Evolutionary conservation across 2,888 invertebrate species (phyloP).

Genomic region (Cinara cedri): DNA sequence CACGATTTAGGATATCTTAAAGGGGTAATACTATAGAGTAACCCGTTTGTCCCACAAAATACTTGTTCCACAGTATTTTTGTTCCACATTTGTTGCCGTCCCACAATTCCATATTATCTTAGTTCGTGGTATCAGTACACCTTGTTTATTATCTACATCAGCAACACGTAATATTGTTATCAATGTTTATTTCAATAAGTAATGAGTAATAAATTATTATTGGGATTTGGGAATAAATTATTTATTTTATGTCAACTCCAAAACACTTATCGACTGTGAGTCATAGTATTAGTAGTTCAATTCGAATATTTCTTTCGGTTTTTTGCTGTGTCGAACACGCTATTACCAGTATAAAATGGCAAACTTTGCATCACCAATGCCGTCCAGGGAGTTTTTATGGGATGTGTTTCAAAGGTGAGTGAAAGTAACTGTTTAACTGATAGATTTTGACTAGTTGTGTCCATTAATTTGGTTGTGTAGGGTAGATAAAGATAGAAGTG

Average conservation of each 20-base stretch:
- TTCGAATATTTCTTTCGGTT: background rate
- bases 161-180: background rate
- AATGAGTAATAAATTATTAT: background rate
- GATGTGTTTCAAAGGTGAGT: slow-evolving; percentile 78
- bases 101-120: too few relatives aligned
- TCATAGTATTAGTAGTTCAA: background rate
- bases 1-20: too few relatives aligned
- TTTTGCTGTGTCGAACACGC: background rate
- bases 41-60: too few relatives aligned
- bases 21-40: too few relatives aligned
- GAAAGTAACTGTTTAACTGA: background rate
- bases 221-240: background rate
- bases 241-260: background rate
- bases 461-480: slow-evolving; percentile 48
- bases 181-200: background rate
- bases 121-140: too few relatives aligned
- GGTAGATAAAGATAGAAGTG: slow-evolving; percentile 84
- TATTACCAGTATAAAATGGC: slow-evolving; percentile 58
- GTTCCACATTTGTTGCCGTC: too few relatives aligned
- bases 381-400: slow-evolving; percentile 78
- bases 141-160: too few relatives aligned
- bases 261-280: slow-evolving; percentile 1
- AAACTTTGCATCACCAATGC: slow-evolving; percentile 72
- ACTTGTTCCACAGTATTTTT: too few relatives aligned
- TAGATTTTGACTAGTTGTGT: background rate